A percentile compares a stretch with the other conserved stretches of the same genome.
Evolutionary conservation across 2,113 vertebrate species (phyloP).

Genomic region (Podiceps cristatus): DNA sequence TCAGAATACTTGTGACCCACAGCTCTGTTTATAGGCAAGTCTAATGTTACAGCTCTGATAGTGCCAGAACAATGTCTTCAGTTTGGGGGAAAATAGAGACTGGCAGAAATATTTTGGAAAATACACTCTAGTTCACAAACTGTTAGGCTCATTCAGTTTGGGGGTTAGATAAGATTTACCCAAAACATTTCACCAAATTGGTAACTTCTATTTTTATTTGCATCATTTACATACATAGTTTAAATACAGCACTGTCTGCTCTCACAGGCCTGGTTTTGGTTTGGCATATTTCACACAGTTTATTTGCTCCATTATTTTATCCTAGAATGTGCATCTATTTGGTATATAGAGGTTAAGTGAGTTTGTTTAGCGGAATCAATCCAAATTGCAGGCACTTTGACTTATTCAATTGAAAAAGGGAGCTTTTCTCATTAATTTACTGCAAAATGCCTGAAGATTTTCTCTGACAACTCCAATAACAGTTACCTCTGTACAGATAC

Average conservation of each 20-base stretch:
- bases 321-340: not conserved
- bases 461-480: not conserved
- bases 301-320: not conserved
- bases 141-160: not conserved
- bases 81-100: not conserved
- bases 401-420: not conserved
- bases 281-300: not conserved
- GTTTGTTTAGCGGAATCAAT: not conserved
- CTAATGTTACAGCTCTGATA: not conserved
- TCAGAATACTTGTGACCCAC: not conserved
- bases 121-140: not conserved
- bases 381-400: not conserved
- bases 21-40: not conserved
- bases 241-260: not conserved
- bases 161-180: not conserved
- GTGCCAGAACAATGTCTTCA: not conserved
- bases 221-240: not conserved
- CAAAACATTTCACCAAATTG: not conserved
- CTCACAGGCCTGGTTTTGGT: not conserved
- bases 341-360: not conserved
- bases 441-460: not conserved
- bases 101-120: not conserved
- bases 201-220: not conserved
- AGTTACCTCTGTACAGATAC: not conserved
- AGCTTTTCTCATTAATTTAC: not conserved